Conservation (phyloP, 37 sponge, comb jelly and placozoan species). For the Cliona cf. orientalis region DNA sequence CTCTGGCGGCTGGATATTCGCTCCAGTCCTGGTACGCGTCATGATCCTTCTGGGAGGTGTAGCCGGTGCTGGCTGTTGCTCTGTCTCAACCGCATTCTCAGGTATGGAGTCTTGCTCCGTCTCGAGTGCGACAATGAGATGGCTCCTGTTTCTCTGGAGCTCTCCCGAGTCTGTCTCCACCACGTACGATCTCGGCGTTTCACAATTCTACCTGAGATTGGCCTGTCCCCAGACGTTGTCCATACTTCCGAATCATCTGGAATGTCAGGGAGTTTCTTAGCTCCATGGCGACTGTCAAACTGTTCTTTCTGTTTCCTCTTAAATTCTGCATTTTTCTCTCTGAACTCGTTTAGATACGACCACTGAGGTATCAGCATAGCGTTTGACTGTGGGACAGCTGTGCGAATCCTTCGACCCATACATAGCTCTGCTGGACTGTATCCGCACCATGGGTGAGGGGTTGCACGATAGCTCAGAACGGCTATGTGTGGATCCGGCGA, state of each 20-base stretch:
- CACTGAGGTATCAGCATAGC: not conserved
- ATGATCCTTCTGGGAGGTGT: too few relatives aligned
- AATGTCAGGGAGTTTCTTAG: not conserved
- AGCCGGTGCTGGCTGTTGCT: too few relatives aligned
- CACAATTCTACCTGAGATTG: too few relatives aligned
- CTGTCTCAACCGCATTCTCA: too few relatives aligned
- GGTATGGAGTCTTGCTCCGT: too few relatives aligned
- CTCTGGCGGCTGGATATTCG: too few relatives aligned
- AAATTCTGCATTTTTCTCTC: not conserved
- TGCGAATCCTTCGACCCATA: constrained; percentile 8
- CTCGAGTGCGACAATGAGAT: not conserved
- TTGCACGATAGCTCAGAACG: constrained; percentile 18
- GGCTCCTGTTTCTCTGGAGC: constrained; percentile 1
- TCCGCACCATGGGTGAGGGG: constrained; percentile 29
- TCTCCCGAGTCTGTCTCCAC: constrained; percentile 21
- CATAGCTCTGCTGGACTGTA: constrained; percentile 17
- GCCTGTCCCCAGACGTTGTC: not conserved
- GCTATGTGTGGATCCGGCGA: not conserved
- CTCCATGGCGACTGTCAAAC: constrained; percentile 18
- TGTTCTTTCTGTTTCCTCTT: constrained; percentile 32
- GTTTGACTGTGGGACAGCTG: constrained; percentile 2
- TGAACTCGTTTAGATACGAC: constrained; percentile 15
- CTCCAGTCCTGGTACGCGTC: too few relatives aligned
- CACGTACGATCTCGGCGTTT: too few relatives aligned
- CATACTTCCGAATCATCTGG: not conserved